These are phyloP conservation scores for Lonchura striata DNA, from an alignment of 2,113 vertebrate species.

Conservation along the genomic window DNA sequence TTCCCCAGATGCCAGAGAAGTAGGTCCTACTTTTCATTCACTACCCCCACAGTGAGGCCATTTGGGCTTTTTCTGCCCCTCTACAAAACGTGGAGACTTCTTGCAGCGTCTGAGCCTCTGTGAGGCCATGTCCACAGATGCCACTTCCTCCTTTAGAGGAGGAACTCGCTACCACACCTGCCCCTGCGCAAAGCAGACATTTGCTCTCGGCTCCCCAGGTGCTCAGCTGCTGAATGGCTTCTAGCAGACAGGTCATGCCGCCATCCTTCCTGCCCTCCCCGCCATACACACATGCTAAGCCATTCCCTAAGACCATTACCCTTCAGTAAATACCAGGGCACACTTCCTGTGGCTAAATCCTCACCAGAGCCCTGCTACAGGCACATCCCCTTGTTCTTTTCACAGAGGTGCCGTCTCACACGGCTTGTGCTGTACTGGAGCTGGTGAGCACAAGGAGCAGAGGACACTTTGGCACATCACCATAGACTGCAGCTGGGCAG, in stretches of 20 bases:
- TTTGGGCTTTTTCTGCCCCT: neutral
- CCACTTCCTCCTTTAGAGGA: neutral
- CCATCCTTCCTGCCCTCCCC: neutral
- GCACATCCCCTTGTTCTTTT: fast-evolving
- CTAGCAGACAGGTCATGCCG: neutral
- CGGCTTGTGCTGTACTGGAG: neutral
- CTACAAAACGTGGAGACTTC: neutral
- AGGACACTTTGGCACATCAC: neutral
- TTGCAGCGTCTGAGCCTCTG: neutral
- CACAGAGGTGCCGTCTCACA: neutral
- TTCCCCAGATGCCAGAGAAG: neutral
- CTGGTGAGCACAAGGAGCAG: neutral
- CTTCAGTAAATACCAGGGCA: neutral
- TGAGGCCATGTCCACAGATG: neutral
- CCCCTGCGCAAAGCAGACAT: neutral
- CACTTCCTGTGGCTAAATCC: neutral
- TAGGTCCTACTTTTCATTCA: neutral
- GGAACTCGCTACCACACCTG: neutral
- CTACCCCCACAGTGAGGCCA: neutral
- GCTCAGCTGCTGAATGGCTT: neutral
- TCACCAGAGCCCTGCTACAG: neutral
- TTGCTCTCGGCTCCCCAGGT: neutral
- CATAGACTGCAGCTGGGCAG: neutral
- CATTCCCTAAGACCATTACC: neutral
- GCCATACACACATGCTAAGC: neutral